phyloP scores from a whole-genome alignment of 2,797 vertebrate genomes.

The Manis pentadactyla region DNA sequence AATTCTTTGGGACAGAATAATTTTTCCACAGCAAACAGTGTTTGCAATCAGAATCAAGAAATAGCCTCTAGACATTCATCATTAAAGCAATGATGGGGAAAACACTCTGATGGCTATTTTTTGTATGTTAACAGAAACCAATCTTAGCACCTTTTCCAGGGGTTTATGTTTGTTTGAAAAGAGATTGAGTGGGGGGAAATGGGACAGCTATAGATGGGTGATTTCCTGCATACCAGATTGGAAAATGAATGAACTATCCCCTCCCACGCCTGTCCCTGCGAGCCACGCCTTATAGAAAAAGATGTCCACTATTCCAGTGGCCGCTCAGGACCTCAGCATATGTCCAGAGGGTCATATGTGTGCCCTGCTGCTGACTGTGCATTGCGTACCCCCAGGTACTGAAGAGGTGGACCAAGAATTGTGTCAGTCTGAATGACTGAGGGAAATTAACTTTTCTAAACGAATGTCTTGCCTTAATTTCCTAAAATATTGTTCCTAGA shows the following conservation, averaged over 20 bases:
- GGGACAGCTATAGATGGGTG: slow-evolving; percentile 79
- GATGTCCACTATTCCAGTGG: slow-evolving; percentile 85
- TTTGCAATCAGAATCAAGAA: slow-evolving; percentile 94
- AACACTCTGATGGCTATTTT: slow-evolving; percentile 73
- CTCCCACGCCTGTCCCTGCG: slow-evolving; percentile 87
- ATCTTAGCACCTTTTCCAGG: slow-evolving; percentile 88
- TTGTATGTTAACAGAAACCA: slow-evolving; percentile 87
- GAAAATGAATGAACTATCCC: slow-evolving; percentile 84
- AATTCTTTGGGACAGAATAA: slow-evolving; percentile 85
- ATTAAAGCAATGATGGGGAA: slow-evolving; percentile 85
- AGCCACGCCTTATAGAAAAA: slow-evolving; percentile 88
- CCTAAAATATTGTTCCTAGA: slow-evolving; percentile 85
- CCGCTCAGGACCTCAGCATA: slow-evolving; percentile 87
- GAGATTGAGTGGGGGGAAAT: slow-evolving; percentile 82
- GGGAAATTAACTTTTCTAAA: slow-evolving; percentile 83
- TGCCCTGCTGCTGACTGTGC: slow-evolving; percentile 87
- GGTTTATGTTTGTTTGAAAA: slow-evolving; percentile 87
- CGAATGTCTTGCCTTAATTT: slow-evolving; percentile 96
- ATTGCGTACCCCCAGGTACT: slow-evolving; percentile 85
- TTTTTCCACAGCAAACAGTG: slow-evolving; percentile 91
- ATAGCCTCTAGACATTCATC: slow-evolving; percentile 89
- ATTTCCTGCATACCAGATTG: slow-evolving; percentile 83
- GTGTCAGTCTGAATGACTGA: slow-evolving; percentile 80
- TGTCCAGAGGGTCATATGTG: slow-evolving; percentile 82
- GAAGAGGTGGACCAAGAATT: slow-evolving; percentile 79